Evolutionary conservation across 2,888 invertebrate genomes (phyloP).

Genomic region (Resseliella maxima): DNA sequence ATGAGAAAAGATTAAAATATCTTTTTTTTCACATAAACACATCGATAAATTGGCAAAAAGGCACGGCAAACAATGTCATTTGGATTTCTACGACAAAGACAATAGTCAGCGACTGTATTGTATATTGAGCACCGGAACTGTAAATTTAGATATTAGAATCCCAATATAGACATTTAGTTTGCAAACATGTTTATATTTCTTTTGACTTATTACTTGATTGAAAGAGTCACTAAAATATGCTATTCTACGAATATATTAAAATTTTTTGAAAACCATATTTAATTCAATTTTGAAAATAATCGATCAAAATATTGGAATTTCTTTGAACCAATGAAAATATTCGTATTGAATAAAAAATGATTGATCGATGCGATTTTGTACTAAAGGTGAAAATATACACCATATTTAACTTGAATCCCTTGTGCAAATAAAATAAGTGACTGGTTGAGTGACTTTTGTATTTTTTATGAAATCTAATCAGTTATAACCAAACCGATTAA

Average conservation of each 20-base stretch:
- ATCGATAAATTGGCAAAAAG: not conserved
- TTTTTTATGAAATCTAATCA: no score
- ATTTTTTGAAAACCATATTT: not conserved
- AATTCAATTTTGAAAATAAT: not conserved
- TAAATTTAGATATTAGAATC: not conserved
- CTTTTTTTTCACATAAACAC: not conserved
- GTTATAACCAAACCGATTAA: no score
- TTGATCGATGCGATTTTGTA: not conserved
- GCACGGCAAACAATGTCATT: not conserved
- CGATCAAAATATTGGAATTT: slow-evolving; percentile 3
- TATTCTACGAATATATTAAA: no score
- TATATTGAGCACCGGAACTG: not conserved
- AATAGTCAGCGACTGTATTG: not conserved
- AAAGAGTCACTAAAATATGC: no score
- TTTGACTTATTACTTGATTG: not conserved
- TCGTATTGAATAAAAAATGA: no score
- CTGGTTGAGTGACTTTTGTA: no score
- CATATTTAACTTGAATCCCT: not conserved
- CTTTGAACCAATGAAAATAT: not conserved
- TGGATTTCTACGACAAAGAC: not conserved
- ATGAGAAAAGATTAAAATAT: slow-evolving; percentile 10
- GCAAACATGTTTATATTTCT: not conserved
- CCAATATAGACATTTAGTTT: not conserved
- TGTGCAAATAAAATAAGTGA: not conserved
- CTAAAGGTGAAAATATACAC: not conserved